Base-by-base conservation (phyloP, 2,888 invertebrate genomes). In the Torymus auratus region DNA sequence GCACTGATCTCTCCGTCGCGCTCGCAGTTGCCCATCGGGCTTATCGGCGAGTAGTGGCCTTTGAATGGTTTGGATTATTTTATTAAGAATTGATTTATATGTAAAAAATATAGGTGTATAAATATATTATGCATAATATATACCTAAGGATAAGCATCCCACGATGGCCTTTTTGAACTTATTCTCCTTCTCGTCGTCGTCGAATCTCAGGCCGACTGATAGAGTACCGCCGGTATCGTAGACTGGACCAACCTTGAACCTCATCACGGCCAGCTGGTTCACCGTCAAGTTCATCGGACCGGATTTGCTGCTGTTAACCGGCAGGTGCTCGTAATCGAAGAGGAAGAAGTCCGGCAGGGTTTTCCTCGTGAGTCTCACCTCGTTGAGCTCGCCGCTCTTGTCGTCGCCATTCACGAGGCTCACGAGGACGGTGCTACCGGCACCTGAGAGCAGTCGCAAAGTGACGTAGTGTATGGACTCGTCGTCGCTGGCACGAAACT, bases 191-290 rank as follows among this genome's bases (percentile, higher is more conserved):
- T 83, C 67, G 17, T 61, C 41, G 0, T 73, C 64, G 28, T 94
- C 85, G 87, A 96, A 92, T 72, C 95, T 95, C 0, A 96, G 91
- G 71, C 95, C 95, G 83, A 96, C 93, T 0, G 94, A 93, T 20
- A 97, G 88, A 2, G 95, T 96, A 0, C 97, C 97, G 0, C 97
- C 97, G 53, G 95, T 94, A 86, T 97, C 97, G 78, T 93, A 92
- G 28, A 95, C 93, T 78, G 94, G 93, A 56, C 94, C 94, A 13
- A 97, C 92, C 77, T 93, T 92, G 87, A 96, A 96, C 83, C 94
- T 93, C 72, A 96, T 92, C 0, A 94, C 92, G 61, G 93, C 93
- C 50, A 94, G 92, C 84, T 93, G 93, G 1, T 92, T 92, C 3
- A 94, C 94, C 10, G 94, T 94, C 64, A 96, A 88, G 87, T 96